Evolutionary conservation across 1,140 invertebrate genomes (phyloP).

Genomic region (Varroa destructor): DNA sequence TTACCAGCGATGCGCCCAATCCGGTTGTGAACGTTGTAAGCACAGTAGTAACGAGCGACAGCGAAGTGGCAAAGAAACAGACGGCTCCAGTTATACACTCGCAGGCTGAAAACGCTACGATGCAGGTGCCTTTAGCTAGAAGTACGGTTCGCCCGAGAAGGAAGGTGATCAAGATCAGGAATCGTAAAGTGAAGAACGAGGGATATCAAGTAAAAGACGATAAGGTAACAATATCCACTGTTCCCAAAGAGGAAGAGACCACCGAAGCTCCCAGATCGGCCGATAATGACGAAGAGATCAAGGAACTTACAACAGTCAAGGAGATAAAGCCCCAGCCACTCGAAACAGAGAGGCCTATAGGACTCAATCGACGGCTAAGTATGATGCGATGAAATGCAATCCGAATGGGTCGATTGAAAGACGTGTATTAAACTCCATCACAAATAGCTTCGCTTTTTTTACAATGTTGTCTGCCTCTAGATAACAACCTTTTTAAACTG

Average conservation of each 20-base stretch:
- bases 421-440: too few species aligned
- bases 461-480: background rate
- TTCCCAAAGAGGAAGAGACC: background rate
- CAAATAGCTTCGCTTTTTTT: background rate
- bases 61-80: conserved; percentile 9
- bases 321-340: too few species aligned
- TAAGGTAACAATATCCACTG: too few species aligned
- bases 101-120: background rate
- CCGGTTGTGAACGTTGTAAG: conserved; percentile 11
- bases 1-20: conserved; percentile 6
- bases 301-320: too few species aligned
- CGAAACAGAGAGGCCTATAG: too few species aligned
- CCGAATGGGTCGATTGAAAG: too few species aligned
- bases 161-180: conserved; percentile 11
- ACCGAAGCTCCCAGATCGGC: too few species aligned
- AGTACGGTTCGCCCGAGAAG: conserved; percentile 1
- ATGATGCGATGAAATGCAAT: background rate
- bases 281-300: too few species aligned
- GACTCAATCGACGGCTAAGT: conserved; percentile 17
- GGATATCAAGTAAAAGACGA: background rate
- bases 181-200: background rate
- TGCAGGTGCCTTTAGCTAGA: too few species aligned
- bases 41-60: background rate
- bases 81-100: background rate
- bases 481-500: too few species aligned